A percentile compares a stretch with the other conserved stretches of the same genome.
phyloP scores from a whole-genome alignment of 1,140 invertebrate genomes.

The Drosophila aff. region DNA sequence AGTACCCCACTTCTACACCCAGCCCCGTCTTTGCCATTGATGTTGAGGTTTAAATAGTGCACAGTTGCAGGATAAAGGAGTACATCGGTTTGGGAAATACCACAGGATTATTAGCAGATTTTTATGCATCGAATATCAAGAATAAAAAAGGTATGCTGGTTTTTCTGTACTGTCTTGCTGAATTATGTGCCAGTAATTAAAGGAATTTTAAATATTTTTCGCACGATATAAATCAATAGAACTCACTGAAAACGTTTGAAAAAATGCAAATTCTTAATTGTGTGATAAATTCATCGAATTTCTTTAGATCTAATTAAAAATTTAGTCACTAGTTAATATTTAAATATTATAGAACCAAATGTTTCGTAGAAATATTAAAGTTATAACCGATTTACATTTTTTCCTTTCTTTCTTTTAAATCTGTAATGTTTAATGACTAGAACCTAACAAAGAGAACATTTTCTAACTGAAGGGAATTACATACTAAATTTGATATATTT shows the following conservation, averaged over 20 bases:
- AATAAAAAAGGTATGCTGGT: not conserved
- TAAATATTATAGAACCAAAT: no score
- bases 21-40: slow-evolving; percentile 12
- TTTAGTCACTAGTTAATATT: no score
- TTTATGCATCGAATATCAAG: not conserved
- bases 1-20: no score
- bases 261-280: not conserved
- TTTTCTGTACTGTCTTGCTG: not conserved
- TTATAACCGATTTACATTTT: no score
- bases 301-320: no score
- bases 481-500: not conserved
- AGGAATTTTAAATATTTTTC: not conserved
- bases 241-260: not conserved
- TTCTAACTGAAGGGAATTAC: not conserved
- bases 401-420: no score
- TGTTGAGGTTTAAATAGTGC: slow-evolving; percentile 43
- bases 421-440: no score
- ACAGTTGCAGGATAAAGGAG: slow-evolving; percentile 3
- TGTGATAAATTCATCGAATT: no score
- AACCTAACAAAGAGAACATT: not conserved
- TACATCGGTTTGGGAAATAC: not conserved
- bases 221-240: not conserved
- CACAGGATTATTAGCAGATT: slow-evolving; percentile 1
- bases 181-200: not conserved
- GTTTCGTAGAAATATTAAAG: no score